Evolutionary conservation across 2,797 vertebrate genomes (phyloP).

Genomic region (Trachops cirrhosus): DNA sequence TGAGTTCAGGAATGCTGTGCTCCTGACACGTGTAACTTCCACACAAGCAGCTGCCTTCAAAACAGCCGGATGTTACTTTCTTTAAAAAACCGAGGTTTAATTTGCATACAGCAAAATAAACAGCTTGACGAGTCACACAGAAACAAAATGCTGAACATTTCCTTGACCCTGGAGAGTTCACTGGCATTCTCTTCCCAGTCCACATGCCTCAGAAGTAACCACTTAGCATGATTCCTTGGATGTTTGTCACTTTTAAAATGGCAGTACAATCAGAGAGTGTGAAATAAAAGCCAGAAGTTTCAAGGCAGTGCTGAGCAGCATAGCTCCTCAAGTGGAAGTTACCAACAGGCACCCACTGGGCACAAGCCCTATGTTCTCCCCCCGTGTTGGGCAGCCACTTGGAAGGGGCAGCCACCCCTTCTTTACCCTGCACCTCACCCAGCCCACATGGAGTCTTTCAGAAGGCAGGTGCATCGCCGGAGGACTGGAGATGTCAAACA

Average conservation of each 20-base stretch:
- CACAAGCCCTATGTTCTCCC: background rate
- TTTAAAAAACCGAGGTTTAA: background rate
- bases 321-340: background rate
- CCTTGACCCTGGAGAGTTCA: background rate
- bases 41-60: background rate
- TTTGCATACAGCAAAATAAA: background rate
- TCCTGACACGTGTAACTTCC: background rate
- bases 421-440: background rate
- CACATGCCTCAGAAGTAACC: background rate
- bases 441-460: background rate
- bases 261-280: background rate
- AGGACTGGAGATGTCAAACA: background rate
- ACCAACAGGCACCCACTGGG: background rate
- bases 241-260: background rate
- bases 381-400: rapidly evolving
- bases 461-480: background rate
- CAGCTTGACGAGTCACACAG: background rate
- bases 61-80: background rate
- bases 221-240: background rate
- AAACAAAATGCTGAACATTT: background rate
- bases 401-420: rapidly evolving
- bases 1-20: background rate
- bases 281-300: background rate
- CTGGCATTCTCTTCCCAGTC: background rate
- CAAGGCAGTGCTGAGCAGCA: background rate